Conservation (phyloP, 1,140 invertebrate species). For the Diachasma alloeum region DNA sequence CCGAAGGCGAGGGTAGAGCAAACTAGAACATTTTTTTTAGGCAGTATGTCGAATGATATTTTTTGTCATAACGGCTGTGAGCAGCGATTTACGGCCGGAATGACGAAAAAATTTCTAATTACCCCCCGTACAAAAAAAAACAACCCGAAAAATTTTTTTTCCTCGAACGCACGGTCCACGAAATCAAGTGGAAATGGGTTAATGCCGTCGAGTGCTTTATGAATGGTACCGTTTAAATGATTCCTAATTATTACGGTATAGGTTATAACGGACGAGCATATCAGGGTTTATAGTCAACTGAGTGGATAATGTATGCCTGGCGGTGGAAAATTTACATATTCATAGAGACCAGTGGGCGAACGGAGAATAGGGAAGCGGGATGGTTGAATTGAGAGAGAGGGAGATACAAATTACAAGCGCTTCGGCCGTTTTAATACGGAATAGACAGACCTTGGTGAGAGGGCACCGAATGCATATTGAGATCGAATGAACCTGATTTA, state of each 20-base stretch:
- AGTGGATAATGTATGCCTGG: slow-evolving; percentile 30
- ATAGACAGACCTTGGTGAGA: not conserved
- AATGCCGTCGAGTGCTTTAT: not conserved
- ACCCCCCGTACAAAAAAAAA: too few species aligned
- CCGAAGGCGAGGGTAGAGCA: too few species aligned
- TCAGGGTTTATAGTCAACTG: slow-evolving; percentile 30
- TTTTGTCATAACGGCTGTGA: too few species aligned
- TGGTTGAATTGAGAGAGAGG: not conserved
- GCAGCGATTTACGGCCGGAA: too few species aligned
- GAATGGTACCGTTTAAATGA: slow-evolving; percentile 28
- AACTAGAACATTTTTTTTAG: too few species aligned
- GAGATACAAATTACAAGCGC: not conserved
- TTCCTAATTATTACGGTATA: slow-evolving; percentile 28
- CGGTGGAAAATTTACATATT: slow-evolving; percentile 12
- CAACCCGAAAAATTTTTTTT: too few species aligned
- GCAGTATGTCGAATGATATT: too few species aligned
- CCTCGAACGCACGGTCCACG: not conserved
- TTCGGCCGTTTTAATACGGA: slow-evolving; percentile 13
- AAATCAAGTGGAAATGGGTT: slow-evolving; percentile 8
- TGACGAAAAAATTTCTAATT: too few species aligned
- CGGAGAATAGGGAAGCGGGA: not conserved
- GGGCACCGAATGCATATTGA: not conserved
- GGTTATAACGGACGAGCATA: slow-evolving; percentile 7
- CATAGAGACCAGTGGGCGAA: slow-evolving; percentile 3
- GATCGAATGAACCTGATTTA: not conserved